These are phyloP conservation scores for Machimus rusticus DNA, from an alignment of 2,888 invertebrate genomes.

Conservation along the genomic window DNA sequence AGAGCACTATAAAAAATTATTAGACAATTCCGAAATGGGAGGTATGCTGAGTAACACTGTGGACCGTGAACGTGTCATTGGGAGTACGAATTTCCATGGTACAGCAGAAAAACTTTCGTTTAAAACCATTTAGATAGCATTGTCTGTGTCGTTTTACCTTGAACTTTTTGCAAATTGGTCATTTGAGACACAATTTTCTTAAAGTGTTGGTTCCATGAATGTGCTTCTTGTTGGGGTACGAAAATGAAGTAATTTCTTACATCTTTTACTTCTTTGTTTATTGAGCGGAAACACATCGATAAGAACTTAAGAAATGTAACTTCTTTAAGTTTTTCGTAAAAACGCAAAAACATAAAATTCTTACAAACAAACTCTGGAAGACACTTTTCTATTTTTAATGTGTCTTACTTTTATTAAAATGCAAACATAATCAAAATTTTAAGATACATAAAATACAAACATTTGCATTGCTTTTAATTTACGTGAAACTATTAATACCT, in stretches of 20 bases:
- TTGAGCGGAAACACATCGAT: too few species aligned
- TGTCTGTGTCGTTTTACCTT: not conserved
- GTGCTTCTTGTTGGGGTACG: not conserved
- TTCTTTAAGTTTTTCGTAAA: too few species aligned
- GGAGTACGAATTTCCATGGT: not conserved
- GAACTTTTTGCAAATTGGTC: not conserved
- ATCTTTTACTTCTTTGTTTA: not conserved
- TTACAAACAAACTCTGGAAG: too few species aligned
- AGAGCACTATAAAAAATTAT: not conserved
- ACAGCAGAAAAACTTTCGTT: not conserved
- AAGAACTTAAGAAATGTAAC: too few species aligned
- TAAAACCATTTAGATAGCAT: not conserved
- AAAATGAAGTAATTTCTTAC: not conserved
- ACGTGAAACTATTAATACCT: too few species aligned
- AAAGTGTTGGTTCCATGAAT: not conserved
- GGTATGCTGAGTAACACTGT: not conserved
- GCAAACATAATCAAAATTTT: too few species aligned
- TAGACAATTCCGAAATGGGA: not conserved
- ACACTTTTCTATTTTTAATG: too few species aligned
- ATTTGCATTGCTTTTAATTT: too few species aligned
- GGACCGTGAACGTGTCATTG: not conserved
- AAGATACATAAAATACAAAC: too few species aligned
- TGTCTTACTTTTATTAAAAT: too few species aligned
- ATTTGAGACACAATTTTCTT: not conserved
- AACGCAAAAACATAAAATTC: too few species aligned